These are phyloP conservation scores for Maccullochella peelii DNA, from an alignment of 2,113 vertebrate species.

Conservation along the genomic window DNA sequence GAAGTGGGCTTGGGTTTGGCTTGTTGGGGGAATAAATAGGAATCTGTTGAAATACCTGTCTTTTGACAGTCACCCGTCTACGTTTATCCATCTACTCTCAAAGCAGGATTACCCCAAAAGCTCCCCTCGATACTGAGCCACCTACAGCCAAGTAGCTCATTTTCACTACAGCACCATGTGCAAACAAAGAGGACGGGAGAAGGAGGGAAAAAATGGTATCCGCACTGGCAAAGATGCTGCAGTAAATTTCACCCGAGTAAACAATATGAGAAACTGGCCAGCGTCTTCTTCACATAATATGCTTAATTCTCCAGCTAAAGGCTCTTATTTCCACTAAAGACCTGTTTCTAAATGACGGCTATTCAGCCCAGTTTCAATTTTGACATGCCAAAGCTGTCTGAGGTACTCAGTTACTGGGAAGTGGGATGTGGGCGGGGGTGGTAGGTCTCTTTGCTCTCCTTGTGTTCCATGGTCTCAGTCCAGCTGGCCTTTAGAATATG, in stretches of 20 bases:
- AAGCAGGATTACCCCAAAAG: slow-evolving; percentile 66
- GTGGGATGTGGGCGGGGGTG: slow-evolving; percentile 65
- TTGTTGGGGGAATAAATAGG: slow-evolving; percentile 69
- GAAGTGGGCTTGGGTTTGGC: slow-evolving; percentile 39
- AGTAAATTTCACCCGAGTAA: slow-evolving; percentile 63
- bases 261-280: slow-evolving; percentile 74
- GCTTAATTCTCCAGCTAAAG: slow-evolving; percentile 67
- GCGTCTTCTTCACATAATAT: slow-evolving; percentile 71
- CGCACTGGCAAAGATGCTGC: slow-evolving; percentile 59
- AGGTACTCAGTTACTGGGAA: slow-evolving; percentile 63
- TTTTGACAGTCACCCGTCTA: slow-evolving; percentile 67
- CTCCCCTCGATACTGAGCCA: slow-evolving; percentile 60
- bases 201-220: slow-evolving; percentile 30
- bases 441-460: slow-evolving; percentile 73
- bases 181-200: slow-evolving; percentile 70
- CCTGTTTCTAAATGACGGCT: slow-evolving; percentile 67
- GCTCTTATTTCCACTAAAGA: slow-evolving; percentile 67
- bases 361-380: slow-evolving; percentile 73
- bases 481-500: slow-evolving; percentile 85
- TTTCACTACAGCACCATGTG: slow-evolving; percentile 65
- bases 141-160: slow-evolving; percentile 69
- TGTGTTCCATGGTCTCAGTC: slow-evolving; percentile 74
- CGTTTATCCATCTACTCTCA: slow-evolving; percentile 66
- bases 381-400: slow-evolving; percentile 77
- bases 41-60: slow-evolving; percentile 57